Conservation (phyloP, 2,888 invertebrate species). For the Oscheius onirici region DNA sequence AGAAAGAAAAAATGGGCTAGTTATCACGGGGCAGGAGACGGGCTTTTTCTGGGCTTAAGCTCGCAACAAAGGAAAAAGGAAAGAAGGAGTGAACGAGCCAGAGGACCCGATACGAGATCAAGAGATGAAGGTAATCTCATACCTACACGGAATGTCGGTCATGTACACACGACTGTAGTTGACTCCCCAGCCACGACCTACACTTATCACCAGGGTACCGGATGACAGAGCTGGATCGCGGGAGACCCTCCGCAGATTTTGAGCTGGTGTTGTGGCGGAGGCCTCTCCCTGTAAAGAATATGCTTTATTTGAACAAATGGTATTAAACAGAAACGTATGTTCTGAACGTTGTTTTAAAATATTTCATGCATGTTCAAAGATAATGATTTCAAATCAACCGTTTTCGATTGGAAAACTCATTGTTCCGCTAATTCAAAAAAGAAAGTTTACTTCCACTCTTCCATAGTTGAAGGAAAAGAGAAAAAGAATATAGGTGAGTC, state of each 20-base stretch:
- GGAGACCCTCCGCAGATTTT: slow-evolving; percentile 18
- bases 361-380: no score
- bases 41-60: slow-evolving; percentile 6
- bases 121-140: slow-evolving; percentile 62
- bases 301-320: not conserved
- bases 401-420: no score
- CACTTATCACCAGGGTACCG: slow-evolving; percentile 55
- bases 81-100: slow-evolving; percentile 16
- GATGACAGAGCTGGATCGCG: slow-evolving; percentile 49
- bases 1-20: not conserved
- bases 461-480: no score
- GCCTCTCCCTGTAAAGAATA: slow-evolving; percentile 14
- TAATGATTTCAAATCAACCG: no score
- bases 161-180: slow-evolving; percentile 66
- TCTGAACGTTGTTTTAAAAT: no score
- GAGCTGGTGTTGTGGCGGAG: slow-evolving; percentile 23
- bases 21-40: slow-evolving; percentile 28
- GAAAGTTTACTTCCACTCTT: no score
- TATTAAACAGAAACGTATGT: no score
- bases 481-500: no score
- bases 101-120: slow-evolving; percentile 14
- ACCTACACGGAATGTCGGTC: slow-evolving; percentile 67
- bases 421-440: no score
- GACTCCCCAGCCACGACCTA: slow-evolving; percentile 68
- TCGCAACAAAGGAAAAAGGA: not conserved